phyloP scores from a whole-genome alignment of 2,797 vertebrate species.

The Micrastur ruficollis region DNA sequence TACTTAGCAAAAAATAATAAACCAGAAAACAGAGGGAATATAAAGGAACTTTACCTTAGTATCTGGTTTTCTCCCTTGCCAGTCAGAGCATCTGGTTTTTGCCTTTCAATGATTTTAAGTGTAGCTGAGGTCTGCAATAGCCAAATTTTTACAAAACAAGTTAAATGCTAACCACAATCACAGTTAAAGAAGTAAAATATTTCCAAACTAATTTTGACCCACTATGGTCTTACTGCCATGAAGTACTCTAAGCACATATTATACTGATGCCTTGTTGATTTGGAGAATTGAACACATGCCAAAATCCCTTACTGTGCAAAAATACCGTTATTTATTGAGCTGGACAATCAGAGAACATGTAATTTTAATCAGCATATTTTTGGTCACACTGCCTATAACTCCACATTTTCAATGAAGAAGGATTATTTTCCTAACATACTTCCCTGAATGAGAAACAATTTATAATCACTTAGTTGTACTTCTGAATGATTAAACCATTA shows the following conservation, averaged over 20 bases:
- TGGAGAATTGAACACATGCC: background rate
- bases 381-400: background rate
- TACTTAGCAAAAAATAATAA: background rate
- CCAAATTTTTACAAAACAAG: constrained; percentile 11
- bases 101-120: constrained; percentile 58
- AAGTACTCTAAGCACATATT: background rate
- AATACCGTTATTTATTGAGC: background rate
- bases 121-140: constrained; percentile 66
- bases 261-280: background rate
- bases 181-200: background rate
- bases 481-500: background rate
- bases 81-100: constrained; percentile 48
- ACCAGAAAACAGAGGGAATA: background rate
- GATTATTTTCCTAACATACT: background rate
- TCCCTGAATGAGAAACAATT: background rate
- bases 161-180: background rate
- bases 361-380: background rate
- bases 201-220: background rate
- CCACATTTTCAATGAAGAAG: background rate
- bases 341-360: background rate
- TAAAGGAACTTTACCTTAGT: constrained; percentile 60
- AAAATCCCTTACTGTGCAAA: background rate
- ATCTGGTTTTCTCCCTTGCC: constrained; percentile 56
- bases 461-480: background rate
- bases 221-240: background rate